Evolutionary conservation across 2,113 vertebrate species (phyloP).

Genomic region (Crotalus helleri): DNA sequence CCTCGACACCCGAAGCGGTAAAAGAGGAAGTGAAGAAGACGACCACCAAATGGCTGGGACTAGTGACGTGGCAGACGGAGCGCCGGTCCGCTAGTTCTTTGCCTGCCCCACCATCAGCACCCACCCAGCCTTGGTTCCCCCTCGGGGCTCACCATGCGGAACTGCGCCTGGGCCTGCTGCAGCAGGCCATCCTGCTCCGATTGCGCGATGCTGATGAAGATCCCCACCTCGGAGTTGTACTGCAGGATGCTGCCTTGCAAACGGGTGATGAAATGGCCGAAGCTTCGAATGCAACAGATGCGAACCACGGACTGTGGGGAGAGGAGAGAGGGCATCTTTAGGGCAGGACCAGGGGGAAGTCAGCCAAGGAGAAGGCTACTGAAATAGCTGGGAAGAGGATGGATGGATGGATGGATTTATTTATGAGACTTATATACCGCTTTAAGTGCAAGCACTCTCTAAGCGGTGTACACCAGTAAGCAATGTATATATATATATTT

Average conservation of each 20-base stretch:
- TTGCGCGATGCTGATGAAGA: conserved; percentile 92
- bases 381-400: neutral
- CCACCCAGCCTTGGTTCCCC: neutral
- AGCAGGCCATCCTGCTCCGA: conserved; percentile 83
- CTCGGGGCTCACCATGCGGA: conserved; percentile 85
- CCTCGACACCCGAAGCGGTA: too few relatives aligned
- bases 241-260: conserved; percentile 93
- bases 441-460: too few relatives aligned
- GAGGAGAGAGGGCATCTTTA: neutral
- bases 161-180: conserved; percentile 94
- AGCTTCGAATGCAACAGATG: conserved; percentile 91
- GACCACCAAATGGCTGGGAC: neutral
- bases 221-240: conserved; percentile 89
- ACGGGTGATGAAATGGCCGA: conserved; percentile 90
- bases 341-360: too few relatives aligned
- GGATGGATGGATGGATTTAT: neutral
- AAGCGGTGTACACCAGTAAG: too few relatives aligned
- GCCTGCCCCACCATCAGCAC: neutral
- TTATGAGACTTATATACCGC: too few relatives aligned
- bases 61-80: neutral
- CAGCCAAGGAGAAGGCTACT: neutral
- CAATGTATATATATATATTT: too few relatives aligned
- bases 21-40: neutral
- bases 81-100: neutral
- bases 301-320: conserved; percentile 80